A percentile compares a stretch with the other conserved stretches of the same genome.
These are phyloP conservation scores for Rhagologus leucostigma DNA, from an alignment of 2,113 vertebrate genomes.

Conservation along the genomic window DNA sequence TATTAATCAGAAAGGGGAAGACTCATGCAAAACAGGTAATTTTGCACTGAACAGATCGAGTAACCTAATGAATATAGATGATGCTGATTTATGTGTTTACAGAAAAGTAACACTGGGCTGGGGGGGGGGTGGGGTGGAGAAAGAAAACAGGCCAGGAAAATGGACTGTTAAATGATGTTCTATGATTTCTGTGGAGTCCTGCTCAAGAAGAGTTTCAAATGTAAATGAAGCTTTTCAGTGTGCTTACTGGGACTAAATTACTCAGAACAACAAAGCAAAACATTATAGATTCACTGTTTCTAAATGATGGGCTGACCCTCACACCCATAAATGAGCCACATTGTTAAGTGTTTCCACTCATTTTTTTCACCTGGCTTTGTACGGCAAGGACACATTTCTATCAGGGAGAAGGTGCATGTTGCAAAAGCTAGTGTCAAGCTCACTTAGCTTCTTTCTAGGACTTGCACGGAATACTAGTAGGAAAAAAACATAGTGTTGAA, in stretches of 20 bases:
- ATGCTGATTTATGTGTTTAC: slow-evolving; percentile 76
- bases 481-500: not conserved
- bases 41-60: slow-evolving; percentile 61
- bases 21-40: slow-evolving; percentile 66
- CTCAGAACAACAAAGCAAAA: not conserved
- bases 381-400: not conserved
- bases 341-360: not conserved
- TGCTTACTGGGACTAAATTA: not conserved
- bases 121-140: not conserved
- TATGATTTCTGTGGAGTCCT: slow-evolving; percentile 11
- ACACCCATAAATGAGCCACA: not conserved
- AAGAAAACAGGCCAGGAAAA: slow-evolving; percentile 3
- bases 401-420: not conserved
- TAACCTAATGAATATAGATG: slow-evolving; percentile 74
- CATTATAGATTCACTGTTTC: not conserved
- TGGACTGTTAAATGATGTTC: slow-evolving; percentile 37
- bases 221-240: not conserved
- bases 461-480: not conserved
- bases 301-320: not conserved
- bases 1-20: slow-evolving; percentile 73
- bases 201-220: slow-evolving; percentile 23
- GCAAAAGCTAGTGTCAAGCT: not conserved
- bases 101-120: slow-evolving; percentile 19
- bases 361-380: not conserved
- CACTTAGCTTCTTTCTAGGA: not conserved